These are phyloP conservation scores for Sarcophaga subvicina DNA, from an alignment of 2,888 invertebrate species.

Conservation along the genomic window DNA sequence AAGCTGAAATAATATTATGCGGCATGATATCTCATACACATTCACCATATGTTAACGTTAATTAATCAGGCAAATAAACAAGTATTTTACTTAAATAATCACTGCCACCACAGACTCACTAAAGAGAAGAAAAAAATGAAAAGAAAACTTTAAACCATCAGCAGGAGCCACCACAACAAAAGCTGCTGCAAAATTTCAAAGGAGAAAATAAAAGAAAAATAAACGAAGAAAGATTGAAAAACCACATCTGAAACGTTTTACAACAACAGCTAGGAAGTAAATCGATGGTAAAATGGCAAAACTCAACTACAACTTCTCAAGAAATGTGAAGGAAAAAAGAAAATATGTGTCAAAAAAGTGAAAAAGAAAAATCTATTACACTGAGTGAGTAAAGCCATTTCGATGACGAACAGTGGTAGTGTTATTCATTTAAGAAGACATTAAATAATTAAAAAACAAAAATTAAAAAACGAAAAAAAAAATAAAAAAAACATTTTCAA, in stretches of 20 bases:
- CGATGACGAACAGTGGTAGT: slow-evolving; percentile 15
- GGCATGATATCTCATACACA: slow-evolving; percentile 61
- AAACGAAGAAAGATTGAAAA: slow-evolving; percentile 24
- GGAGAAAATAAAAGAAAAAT: not conserved
- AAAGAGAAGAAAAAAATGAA: not conserved
- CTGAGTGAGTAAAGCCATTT: slow-evolving; percentile 13
- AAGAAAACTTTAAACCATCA: not conserved
- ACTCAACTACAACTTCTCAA: not conserved
- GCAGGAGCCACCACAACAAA: slow-evolving; percentile 30
- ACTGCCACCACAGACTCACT: slow-evolving; percentile 27
- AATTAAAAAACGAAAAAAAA: not conserved
- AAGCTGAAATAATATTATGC: slow-evolving; percentile 59
- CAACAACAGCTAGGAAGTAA: slow-evolving; percentile 63
- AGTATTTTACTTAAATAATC: slow-evolving; percentile 66
- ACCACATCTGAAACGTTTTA: slow-evolving; percentile 54
- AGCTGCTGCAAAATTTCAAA: slow-evolving; percentile 35
- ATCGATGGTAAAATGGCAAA: slow-evolving; percentile 37
- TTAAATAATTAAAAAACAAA: slow-evolving; percentile 60
- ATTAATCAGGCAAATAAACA: slow-evolving; percentile 70
- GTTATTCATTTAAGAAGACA: slow-evolving; percentile 37
- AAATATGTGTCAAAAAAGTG: slow-evolving; percentile 65
- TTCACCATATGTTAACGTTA: slow-evolving; percentile 67
- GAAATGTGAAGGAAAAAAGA: not conserved
- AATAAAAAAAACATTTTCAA: not conserved
- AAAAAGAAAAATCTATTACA: slow-evolving; percentile 42